Evolutionary conservation across 2,113 vertebrate genomes (phyloP).

Genomic region (Myrmophylax atrothorax): DNA sequence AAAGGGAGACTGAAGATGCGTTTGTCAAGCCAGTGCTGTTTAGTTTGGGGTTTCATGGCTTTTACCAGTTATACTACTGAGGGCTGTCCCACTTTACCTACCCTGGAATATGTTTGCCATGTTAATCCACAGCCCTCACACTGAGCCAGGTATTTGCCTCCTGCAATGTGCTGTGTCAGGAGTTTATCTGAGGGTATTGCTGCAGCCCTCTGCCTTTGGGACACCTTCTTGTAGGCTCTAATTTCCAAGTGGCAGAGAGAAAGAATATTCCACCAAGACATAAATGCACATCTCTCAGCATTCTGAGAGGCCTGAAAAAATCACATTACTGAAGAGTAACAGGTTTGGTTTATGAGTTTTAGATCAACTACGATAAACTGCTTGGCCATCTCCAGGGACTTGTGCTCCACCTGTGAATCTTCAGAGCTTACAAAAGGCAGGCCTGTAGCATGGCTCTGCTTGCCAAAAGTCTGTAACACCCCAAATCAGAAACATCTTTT

Average conservation of each 20-base stretch:
- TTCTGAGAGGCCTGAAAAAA: not conserved
- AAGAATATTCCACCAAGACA: not conserved
- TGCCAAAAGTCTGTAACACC: not conserved
- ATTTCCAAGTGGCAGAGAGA: not conserved
- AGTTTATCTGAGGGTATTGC: not conserved
- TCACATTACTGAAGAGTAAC: not conserved
- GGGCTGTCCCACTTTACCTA: not conserved
- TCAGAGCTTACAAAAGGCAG: not conserved
- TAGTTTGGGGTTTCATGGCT: not conserved
- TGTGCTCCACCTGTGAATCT: not conserved
- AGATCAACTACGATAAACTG: not conserved
- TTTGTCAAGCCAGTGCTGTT: not conserved
- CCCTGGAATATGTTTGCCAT: not conserved
- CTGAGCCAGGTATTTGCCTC: not conserved
- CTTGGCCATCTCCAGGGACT: not conserved
- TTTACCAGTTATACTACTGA: not conserved
- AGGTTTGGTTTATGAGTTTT: not conserved
- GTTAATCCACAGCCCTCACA: not conserved
- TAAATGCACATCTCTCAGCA: not conserved
- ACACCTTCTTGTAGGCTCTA: not conserved
- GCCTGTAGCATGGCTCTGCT: not conserved
- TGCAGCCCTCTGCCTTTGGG: not conserved
- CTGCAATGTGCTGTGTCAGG: not conserved
- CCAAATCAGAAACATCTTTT: constrained; percentile 23
- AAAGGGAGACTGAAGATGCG: not conserved